These are phyloP conservation scores for Tipula helvola DNA, from an alignment of 2,888 invertebrate genomes.

Conservation along the genomic window DNA sequence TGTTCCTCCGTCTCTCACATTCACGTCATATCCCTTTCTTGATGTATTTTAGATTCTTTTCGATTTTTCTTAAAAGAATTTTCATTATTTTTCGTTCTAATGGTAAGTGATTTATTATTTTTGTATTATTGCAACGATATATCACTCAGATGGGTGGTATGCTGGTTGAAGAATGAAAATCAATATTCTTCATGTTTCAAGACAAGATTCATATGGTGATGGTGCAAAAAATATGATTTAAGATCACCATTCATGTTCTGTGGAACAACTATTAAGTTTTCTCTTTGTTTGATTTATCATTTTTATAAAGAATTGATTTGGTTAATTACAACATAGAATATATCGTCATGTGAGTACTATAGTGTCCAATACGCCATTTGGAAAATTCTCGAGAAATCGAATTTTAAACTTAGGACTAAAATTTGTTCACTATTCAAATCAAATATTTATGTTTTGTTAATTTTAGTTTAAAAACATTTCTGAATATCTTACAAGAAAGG, in stretches of 20 bases:
- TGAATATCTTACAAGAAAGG: too few species aligned
- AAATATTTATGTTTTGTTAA: too few species aligned
- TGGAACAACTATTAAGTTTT: not conserved
- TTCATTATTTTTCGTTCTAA: not conserved
- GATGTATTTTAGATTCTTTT: not conserved
- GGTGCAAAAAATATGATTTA: not conserved
- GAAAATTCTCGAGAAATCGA: too few species aligned
- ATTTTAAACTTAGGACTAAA: too few species aligned
- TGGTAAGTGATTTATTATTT: not conserved
- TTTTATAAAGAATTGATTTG: not conserved
- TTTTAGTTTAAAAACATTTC: too few species aligned
- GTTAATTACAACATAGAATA: not conserved
- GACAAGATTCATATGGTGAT: not conserved
- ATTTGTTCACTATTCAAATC: too few species aligned
- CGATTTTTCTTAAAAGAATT: not conserved
- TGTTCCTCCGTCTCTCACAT: not conserved
- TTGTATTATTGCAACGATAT: not conserved
- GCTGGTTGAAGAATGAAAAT: not conserved
- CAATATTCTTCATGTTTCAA: not conserved
- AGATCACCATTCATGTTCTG: not conserved
- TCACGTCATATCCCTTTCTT: not conserved
- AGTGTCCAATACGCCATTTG: too few species aligned
- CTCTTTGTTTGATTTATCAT: not conserved
- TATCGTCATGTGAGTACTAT: too few species aligned
- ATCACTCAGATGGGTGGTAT: not conserved